Base-by-base conservation (phyloP, 2,888 invertebrate genomes). In the Trissolcus japonicus region DNA sequence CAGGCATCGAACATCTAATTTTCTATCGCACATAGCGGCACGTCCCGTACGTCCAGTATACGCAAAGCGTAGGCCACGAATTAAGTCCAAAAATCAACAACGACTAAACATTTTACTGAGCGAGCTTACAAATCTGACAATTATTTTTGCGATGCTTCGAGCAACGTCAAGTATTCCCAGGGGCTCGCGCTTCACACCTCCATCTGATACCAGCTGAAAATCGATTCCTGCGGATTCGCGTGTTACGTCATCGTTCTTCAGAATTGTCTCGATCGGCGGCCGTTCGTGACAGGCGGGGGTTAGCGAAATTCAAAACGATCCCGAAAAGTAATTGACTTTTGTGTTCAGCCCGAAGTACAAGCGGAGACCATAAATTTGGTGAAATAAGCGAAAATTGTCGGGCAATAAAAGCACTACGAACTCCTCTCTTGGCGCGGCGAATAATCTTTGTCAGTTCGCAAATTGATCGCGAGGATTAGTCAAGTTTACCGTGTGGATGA, bases 91-190 rank as follows among this genome's bases (percentile, higher is more conserved):
- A 71, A 46, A 17, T 51, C n/a, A 55, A 55, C 55, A 40, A 4
- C 55, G 72, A 73, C 63, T 66, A 68, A 74, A 50, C 60, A 68
- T 50, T 35, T 35, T 35, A 67, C 72, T 67, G 66, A 78, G 79
- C 65, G 53, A 77, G 72, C 57, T 72, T 69, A 73, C 75, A 79
- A 72, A 73, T 59, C 56, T 79, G 67, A 78, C 61, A 74, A 79
- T 68, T 71, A 79, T 87, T 87, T 87, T 89, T 88, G 89, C 68
- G 71, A 77, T 76, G 68, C 72, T 79, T 74, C 74, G 74, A 74
- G 72, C 74, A 79, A 80, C 80, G 76, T 80, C 76, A 81, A 77
- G 75, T 80, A 68, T 78, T 71, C 60, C 54, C 80, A 75, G 78
- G 80, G 80, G 79, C 80, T 80, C 78, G 75, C 78, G 79, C 76